Conservation (phyloP, 2,113 vertebrate species). For the Cynoglossus semilaevis region DNA sequence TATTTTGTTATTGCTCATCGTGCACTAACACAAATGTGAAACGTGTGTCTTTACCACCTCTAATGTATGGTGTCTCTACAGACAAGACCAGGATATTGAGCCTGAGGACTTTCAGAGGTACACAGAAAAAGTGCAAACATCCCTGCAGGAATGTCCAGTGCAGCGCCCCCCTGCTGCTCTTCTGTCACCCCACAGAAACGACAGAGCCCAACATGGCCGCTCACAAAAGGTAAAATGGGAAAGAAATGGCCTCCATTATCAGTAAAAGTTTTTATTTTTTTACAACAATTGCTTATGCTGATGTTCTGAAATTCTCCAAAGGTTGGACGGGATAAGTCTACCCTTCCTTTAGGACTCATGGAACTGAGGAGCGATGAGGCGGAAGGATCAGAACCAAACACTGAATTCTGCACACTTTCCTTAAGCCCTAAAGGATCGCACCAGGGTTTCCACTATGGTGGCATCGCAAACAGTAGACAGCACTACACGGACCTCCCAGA, state of each 20-base stretch:
- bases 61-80: constrained; percentile 48
- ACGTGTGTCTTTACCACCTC: neutral
- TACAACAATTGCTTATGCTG: neutral
- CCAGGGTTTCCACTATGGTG: constrained; percentile 82
- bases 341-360: constrained; percentile 63
- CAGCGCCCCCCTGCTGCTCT: constrained; percentile 80
- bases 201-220: constrained; percentile 76
- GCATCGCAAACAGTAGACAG: constrained; percentile 86
- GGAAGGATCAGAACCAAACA: constrained; percentile 52
- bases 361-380: constrained; percentile 71
- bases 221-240: constrained; percentile 80
- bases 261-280: no score
- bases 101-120: constrained; percentile 96
- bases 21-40: neutral
- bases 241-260: neutral
- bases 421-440: constrained; percentile 74
- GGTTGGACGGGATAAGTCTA: constrained; percentile 80
- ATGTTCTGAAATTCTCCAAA: constrained; percentile 42
- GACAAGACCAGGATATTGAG: constrained; percentile 90
- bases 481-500: constrained; percentile 82
- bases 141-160: constrained; percentile 89
- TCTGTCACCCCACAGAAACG: constrained; percentile 76
- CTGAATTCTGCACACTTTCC: constrained; percentile 78
- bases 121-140: constrained; percentile 83
- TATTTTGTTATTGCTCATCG: no score